Percentiles rank a stretch among this genome's conserved stretches.
Evolutionary conservation across 2,113 vertebrate species (phyloP).

Genomic region (Notiomystis cincta): DNA sequence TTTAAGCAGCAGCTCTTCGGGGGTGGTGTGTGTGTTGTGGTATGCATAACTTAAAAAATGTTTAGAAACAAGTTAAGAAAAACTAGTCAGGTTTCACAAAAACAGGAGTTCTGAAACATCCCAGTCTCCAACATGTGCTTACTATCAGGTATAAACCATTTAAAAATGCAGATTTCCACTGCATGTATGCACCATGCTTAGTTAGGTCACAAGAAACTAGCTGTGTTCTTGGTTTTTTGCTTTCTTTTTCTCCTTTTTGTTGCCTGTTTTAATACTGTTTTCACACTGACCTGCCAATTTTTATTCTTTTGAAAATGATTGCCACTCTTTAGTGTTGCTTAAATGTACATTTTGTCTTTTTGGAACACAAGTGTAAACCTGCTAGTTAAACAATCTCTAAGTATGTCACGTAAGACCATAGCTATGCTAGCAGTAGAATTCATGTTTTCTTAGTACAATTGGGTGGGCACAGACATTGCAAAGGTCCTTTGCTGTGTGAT

Average conservation of each 20-base stretch:
- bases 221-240: neutral
- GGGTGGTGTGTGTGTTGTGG: neutral
- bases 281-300: neutral
- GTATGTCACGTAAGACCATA: rapidly evolving
- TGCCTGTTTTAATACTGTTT: neutral
- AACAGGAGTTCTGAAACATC: neutral
- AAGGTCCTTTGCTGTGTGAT: neutral
- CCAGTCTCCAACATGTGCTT: neutral
- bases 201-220: neutral
- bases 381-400: neutral
- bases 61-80: neutral
- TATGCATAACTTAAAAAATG: neutral
- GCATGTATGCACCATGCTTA: neutral
- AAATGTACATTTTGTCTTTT: neutral
- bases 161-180: neutral
- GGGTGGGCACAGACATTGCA: neutral
- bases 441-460: neutral
- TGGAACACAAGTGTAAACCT: neutral
- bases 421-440: neutral
- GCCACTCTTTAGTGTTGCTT: neutral
- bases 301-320: neutral
- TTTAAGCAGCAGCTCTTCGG: neutral
- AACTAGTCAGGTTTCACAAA: neutral
- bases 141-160: neutral
- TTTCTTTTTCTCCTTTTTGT: neutral